These are phyloP conservation scores for Colaptes auratus DNA, from an alignment of 2,113 vertebrate genomes.

Conservation along the genomic window DNA sequence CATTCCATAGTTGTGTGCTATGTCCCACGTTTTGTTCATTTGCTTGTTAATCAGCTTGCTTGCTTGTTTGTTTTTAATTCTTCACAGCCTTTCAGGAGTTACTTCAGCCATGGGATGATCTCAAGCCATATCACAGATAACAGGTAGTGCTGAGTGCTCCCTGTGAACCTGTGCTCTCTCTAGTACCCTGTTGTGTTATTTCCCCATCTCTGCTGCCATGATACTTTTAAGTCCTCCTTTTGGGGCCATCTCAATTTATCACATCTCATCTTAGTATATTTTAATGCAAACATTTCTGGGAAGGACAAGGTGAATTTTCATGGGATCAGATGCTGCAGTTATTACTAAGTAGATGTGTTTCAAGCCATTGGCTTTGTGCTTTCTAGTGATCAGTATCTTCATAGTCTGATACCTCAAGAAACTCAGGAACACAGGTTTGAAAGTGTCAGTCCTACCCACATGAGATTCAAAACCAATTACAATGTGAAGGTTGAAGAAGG, in stretches of 20 bases:
- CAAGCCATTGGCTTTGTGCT: neutral
- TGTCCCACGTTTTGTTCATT: neutral
- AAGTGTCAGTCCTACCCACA: neutral
- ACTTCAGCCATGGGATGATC: conserved; percentile 93
- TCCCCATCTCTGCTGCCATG: neutral
- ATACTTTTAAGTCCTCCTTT: neutral
- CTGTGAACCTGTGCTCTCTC: neutral
- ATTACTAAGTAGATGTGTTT: neutral
- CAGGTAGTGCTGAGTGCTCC: conserved; percentile 76
- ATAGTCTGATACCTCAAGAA: neutral
- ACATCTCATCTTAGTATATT: neutral
- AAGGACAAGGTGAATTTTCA: neutral
- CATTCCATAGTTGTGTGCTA: neutral
- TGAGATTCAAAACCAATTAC: neutral
- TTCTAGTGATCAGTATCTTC: neutral
- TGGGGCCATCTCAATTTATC: neutral
- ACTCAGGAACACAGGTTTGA: neutral
- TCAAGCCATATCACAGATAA: conserved; percentile 94
- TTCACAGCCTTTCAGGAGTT: conserved; percentile 89
- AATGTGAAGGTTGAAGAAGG: neutral
- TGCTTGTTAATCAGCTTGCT: neutral
- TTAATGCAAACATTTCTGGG: neutral
- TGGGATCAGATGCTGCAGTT: neutral
- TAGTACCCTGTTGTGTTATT: neutral
- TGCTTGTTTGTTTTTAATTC: neutral